Evolutionary conservation across 2,888 invertebrate species (phyloP).

Genomic region (Tupiocoris notatus): DNA sequence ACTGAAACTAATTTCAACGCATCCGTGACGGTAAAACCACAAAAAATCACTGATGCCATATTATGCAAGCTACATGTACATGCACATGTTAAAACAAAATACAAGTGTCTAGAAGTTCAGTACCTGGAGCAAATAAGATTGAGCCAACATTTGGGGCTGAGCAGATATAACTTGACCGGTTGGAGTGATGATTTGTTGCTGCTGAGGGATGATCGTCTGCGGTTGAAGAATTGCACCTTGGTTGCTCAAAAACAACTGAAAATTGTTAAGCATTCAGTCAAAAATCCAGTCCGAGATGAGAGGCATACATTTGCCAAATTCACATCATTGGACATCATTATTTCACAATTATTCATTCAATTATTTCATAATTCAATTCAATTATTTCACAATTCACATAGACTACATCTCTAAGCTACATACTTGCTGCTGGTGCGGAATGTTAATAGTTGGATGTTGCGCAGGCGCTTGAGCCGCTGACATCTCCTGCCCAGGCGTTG

Average conservation of each 20-base stretch:
- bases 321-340: background rate
- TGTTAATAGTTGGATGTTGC: constrained; percentile 19
- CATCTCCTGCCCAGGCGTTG: constrained; percentile 9
- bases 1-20: too few relatives aligned
- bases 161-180: constrained; percentile 45
- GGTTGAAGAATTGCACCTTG: constrained; percentile 56
- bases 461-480: constrained; percentile 17
- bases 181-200: constrained; percentile 40
- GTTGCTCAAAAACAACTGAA: constrained; percentile 54
- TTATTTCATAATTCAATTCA: background rate
- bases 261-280: too few relatives aligned
- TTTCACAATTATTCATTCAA: background rate
- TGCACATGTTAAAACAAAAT: too few relatives aligned
- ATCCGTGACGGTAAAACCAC: too few relatives aligned
- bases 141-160: constrained; percentile 49
- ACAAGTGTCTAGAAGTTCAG: too few relatives aligned
- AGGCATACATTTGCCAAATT: too few relatives aligned
- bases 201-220: constrained; percentile 51
- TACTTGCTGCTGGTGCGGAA: constrained; percentile 31
- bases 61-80: too few relatives aligned
- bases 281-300: background rate
- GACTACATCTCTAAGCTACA: too few relatives aligned
- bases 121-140: constrained; percentile 49
- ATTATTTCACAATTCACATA: background rate
- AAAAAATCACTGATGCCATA: too few relatives aligned